Evolutionary conservation across 2,797 vertebrate species (phyloP).

Genomic region (Labeo calbasu): DNA sequence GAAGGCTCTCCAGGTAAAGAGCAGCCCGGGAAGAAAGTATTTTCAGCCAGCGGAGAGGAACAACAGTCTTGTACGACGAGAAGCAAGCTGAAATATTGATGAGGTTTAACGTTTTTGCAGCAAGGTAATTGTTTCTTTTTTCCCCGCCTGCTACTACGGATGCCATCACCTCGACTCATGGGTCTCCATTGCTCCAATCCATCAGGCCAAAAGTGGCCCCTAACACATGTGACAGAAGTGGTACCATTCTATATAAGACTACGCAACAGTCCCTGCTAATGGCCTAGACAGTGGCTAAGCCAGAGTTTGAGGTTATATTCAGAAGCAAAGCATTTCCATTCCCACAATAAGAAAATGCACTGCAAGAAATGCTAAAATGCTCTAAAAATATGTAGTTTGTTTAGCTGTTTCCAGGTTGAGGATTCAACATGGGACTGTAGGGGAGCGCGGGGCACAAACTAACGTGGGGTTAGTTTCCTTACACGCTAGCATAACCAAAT

Average conservation of each 20-base stretch:
- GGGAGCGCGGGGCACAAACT: too few species aligned
- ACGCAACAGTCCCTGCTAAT: conserved; percentile 51
- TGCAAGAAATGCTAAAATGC: conserved; percentile 12
- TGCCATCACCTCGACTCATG: conserved; percentile 61
- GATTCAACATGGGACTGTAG: background rate
- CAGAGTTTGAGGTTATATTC: conserved; percentile 32
- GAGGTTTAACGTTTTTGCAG: conserved; percentile 66
- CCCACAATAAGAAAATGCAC: conserved; percentile 7
- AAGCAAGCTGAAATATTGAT: conserved; percentile 74
- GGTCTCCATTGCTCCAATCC: conserved; percentile 42
- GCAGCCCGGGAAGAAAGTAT: conserved; percentile 52
- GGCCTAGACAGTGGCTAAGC: conserved; percentile 42
- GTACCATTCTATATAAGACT: conserved; percentile 39
- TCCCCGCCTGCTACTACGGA: conserved; percentile 44
- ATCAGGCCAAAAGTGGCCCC: conserved; percentile 46
- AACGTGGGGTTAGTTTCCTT: too few species aligned
- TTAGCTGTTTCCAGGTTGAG: background rate
- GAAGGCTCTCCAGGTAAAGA: conserved; percentile 58
- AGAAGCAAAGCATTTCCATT: conserved; percentile 23
- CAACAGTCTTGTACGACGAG: conserved; percentile 62
- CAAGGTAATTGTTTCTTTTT: conserved; percentile 67
- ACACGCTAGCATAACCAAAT: too few species aligned
- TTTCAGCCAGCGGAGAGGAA: conserved; percentile 56
- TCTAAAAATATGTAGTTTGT: background rate
- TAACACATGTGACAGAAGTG: conserved; percentile 42